These are phyloP conservation scores for Novumbra hubbsi DNA, from an alignment of 2,797 vertebrate species.

Conservation along the genomic window DNA sequence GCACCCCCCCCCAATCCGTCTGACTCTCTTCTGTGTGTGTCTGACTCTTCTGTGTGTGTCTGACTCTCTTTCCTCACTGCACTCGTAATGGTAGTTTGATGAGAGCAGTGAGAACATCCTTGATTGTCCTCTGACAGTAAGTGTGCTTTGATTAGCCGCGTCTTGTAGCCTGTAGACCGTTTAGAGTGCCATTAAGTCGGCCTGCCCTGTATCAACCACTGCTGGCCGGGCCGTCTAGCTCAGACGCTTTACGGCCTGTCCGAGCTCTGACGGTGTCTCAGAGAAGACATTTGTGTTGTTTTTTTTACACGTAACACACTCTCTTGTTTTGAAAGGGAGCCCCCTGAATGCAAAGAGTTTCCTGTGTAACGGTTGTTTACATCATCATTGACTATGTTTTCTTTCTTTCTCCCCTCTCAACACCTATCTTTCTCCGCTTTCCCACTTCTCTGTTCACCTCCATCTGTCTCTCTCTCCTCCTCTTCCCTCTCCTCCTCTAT, in stretches of 20 bases:
- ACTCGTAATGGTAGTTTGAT: slow-evolving; percentile 74
- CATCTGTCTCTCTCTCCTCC: slow-evolving; percentile 10
- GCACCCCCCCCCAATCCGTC: slow-evolving; percentile 18
- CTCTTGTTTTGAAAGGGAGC: slow-evolving; percentile 32
- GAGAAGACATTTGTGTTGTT: slow-evolving; percentile 8
- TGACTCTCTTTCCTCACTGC: slow-evolving; percentile 64
- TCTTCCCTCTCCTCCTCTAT: slow-evolving; percentile 17
- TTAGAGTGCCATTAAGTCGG: not conserved
- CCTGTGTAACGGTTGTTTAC: not conserved
- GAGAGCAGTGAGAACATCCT: slow-evolving; percentile 81
- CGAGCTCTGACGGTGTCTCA: slow-evolving; percentile 25
- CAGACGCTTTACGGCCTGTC: not conserved
- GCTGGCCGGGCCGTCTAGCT: not conserved
- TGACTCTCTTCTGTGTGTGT: slow-evolving; percentile 27
- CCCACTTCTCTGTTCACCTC: slow-evolving; percentile 9
- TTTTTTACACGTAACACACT: slow-evolving; percentile 36
- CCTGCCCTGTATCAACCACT: not conserved
- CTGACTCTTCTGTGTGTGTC: slow-evolving; percentile 60
- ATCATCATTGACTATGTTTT: slow-evolving; percentile 3
- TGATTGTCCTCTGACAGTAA: slow-evolving; percentile 88
- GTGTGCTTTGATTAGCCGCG: slow-evolving; percentile 68
- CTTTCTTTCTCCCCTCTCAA: not conserved
- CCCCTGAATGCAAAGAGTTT: not conserved
- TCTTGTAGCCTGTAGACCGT: slow-evolving; percentile 76
- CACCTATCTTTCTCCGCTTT: slow-evolving; percentile 9